phyloP scores from a whole-genome alignment of 2,888 invertebrate genomes.

The Folsomia manolachei region DNA sequence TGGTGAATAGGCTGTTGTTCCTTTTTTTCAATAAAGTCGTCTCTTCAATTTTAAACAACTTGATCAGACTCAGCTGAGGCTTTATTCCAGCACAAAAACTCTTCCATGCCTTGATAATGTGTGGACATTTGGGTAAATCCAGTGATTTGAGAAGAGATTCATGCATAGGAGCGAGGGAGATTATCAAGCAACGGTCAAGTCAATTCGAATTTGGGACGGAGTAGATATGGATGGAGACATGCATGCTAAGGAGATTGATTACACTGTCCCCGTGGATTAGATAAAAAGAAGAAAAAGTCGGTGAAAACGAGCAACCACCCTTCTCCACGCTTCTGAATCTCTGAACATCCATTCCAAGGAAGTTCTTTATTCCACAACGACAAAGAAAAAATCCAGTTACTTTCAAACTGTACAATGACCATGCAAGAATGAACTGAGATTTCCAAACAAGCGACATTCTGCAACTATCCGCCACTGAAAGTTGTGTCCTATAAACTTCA shows the following conservation, averaged over 20 bases:
- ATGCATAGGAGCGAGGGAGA: no score
- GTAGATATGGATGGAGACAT: constrained; percentile 11
- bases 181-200: background rate
- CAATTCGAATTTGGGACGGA: background rate
- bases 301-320: background rate
- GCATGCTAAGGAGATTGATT: constrained; percentile 44
- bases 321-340: background rate
- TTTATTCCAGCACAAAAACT: no score
- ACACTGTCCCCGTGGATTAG: constrained; percentile 37
- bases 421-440: no score
- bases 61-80: background rate
- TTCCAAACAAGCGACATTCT: no score
- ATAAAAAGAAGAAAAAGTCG: constrained; percentile 19
- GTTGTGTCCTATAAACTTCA: no score
- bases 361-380: background rate
- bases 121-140: background rate
- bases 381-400: background rate
- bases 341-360: background rate
- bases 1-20: no score
- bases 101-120: background rate
- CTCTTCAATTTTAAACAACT: background rate
- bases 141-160: no score
- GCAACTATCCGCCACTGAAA: no score
- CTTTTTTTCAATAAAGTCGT: constrained; percentile 13
- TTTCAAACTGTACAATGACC: background rate